phyloP scores from a whole-genome alignment of 1,140 invertebrate species.

The Zophobas atratus region DNA sequence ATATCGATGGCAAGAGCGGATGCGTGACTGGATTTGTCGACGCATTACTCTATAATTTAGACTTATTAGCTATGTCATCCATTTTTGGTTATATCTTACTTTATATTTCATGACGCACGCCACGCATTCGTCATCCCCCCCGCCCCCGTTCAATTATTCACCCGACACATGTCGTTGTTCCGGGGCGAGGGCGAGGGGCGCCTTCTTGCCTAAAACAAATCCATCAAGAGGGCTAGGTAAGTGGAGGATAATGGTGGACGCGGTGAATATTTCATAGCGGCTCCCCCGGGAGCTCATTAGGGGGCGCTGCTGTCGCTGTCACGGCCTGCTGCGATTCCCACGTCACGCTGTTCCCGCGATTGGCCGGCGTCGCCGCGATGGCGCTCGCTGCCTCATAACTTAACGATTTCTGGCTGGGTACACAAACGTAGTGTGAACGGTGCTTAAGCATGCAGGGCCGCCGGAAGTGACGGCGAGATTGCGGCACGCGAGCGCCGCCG shows the following conservation, averaged over 20 bases:
- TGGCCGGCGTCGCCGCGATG: constrained; percentile 56
- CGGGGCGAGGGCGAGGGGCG: constrained; percentile 22
- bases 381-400: constrained; percentile 53
- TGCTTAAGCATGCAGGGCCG: background rate
- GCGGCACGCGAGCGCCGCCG: too few relatives aligned
- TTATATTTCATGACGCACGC: constrained; percentile 58
- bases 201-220: constrained; percentile 49
- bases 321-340: constrained; percentile 57
- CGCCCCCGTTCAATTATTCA: constrained; percentile 49
- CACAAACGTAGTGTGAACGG: constrained; percentile 23
- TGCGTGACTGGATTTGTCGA: constrained; percentile 51
- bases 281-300: constrained; percentile 56
- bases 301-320: constrained; percentile 51
- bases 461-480: background rate
- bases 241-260: constrained; percentile 57
- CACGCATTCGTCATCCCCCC: constrained; percentile 22
- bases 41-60: constrained; percentile 56
- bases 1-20: constrained; percentile 44
- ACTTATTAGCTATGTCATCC: constrained; percentile 55
- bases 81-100: constrained; percentile 58
- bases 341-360: constrained; percentile 53
- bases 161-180: constrained; percentile 56
- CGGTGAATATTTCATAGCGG: constrained; percentile 56
- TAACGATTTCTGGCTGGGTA: constrained; percentile 55
- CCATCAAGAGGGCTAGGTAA: constrained; percentile 50